phyloP scores from a whole-genome alignment of 2,113 vertebrate genomes.

The Machaerirhynchus nigripectus region DNA sequence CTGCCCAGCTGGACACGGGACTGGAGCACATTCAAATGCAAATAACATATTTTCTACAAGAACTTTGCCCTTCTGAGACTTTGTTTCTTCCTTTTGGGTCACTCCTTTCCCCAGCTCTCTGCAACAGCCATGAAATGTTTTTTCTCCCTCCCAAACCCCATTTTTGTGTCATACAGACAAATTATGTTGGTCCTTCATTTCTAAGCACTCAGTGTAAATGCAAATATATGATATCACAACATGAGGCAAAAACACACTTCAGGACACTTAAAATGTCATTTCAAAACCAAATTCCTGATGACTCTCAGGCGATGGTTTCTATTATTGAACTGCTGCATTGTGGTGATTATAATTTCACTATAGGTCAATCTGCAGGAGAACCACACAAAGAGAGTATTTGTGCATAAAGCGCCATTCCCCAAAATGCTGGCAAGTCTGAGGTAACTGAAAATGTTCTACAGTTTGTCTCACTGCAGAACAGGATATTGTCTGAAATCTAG shows the following conservation, averaged over 20 bases:
- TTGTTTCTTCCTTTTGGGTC: background rate
- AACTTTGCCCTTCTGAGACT: background rate
- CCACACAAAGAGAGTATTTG: background rate
- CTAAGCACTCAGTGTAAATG: background rate
- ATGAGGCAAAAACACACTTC: background rate
- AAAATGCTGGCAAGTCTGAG: background rate
- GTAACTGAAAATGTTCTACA: background rate
- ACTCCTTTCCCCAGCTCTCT: background rate
- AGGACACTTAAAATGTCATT: background rate
- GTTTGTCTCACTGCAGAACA: background rate
- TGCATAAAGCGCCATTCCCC: background rate
- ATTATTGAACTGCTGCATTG: background rate
- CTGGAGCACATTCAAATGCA: conserved; percentile 46
- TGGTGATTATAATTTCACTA: background rate
- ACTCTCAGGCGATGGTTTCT: background rate
- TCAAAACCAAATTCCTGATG: background rate
- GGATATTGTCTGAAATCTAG: background rate
- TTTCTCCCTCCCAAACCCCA: background rate
- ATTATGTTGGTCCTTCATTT: background rate
- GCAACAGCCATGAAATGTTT: background rate
- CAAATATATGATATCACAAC: background rate
- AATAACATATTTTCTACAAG: background rate
- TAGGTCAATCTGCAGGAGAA: background rate
- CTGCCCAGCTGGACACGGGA: background rate
- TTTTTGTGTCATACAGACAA: background rate